Evolutionary conservation across 1,140 invertebrate species (phyloP), one percentile per base, ranked within the genome.

Genomic region (Melanaphis sacchari): DNA sequence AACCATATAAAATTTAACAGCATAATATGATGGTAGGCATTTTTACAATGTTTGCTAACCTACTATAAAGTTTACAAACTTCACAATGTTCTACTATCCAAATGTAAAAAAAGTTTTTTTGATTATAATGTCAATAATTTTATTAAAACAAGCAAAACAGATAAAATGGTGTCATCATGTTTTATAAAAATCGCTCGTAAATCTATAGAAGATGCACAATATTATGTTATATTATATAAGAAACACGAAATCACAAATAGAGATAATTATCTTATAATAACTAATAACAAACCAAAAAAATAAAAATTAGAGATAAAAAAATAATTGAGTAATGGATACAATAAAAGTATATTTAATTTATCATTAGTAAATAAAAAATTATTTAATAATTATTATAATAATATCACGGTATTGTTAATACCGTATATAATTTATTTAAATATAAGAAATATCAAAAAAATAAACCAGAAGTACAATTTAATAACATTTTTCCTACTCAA

Each of bases 161-260:
- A 92, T 92, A 92, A 90, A 92, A 18, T 82, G 82, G 2, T 26
- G 38, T 49, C 8, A 81, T 92, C 26, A 92, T 1, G 40, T 82
- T 92, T 82, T n/a, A 92, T 92, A 6, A 89, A 89, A 26, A 54
- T 54, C 26, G 54, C 11, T 26, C 11, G 9, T 38, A 54, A 89
- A 40, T 1, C 18, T 2, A 54, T 54, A 41, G 8, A 5, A 85
- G 1, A 40, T 40, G 8, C 8, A 40, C 36, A 84, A 41, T 82
- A 8, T 22, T 84, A 84, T 41, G 18, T 49, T 49, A 49, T 21
- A 49, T 18, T 18, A 11, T 46, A 18, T 46, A 2, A 18, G 18
- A n/a, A 18, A 38, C 1, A 36, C 11, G 8, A 36, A 40, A 22
- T 24, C 46, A 49, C 0, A 88, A 88, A 88, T 88, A 18, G 1